A percentile compares a stretch with the other conserved stretches of the same genome.
These are phyloP conservation scores for Microplitis demolitor DNA, from an alignment of 1,140 invertebrate species.

Conservation along the genomic window DNA sequence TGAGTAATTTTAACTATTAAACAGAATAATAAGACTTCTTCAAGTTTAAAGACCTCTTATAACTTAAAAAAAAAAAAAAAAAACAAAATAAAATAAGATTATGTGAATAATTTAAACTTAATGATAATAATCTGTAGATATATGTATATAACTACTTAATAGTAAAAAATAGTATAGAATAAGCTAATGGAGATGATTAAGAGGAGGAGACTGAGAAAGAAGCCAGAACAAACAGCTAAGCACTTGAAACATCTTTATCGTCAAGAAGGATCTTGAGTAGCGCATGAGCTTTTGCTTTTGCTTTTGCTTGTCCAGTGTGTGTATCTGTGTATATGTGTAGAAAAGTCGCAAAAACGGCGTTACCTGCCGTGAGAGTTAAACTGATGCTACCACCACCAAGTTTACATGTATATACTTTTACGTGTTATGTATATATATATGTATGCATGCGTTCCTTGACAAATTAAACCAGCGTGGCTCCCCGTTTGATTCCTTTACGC, in stretches of 20 bases:
- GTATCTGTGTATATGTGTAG: background rate
- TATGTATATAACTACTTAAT: no score
- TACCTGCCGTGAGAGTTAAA: background rate
- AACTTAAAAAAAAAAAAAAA: background rate
- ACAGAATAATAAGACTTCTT: no score
- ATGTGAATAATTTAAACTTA: no score
- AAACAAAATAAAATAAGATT: constrained; percentile 9
- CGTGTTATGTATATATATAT: no score
- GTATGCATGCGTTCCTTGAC: constrained; percentile 32
- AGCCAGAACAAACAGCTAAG: background rate
- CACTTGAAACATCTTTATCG: constrained; percentile 35
- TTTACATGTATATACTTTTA: no score
- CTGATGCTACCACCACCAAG: no score
- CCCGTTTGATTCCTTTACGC: constrained; percentile 31
- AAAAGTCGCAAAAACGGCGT: constrained; percentile 25
- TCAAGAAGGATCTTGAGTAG: constrained; percentile 18
- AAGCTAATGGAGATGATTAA: background rate
- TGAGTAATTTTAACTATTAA: no score
- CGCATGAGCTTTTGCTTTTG: background rate
- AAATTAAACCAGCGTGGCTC: constrained; percentile 44
- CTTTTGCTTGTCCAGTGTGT: background rate
- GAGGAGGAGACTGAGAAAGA: background rate
- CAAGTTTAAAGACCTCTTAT: constrained; percentile 3
- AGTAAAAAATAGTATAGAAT: background rate
- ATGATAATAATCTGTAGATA: no score